Evolutionary conservation across 2,113 vertebrate species (phyloP).

Genomic region (Clarias gariepinus): DNA sequence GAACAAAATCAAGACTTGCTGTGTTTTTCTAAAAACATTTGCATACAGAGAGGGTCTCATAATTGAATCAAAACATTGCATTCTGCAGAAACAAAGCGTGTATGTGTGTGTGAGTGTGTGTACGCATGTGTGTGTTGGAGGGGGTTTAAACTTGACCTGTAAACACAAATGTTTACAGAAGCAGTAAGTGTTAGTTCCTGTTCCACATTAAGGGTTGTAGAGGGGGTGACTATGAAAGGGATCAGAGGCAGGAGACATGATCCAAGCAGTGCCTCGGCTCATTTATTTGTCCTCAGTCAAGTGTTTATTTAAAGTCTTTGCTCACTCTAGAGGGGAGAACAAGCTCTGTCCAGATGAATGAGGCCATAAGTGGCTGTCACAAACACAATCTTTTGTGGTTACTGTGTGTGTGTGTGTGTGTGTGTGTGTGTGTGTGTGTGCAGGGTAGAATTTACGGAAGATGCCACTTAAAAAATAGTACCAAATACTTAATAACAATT

Average conservation of each 20-base stretch:
- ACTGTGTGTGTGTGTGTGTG: conserved; percentile 54
- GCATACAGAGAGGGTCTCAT: neutral
- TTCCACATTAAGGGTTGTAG: conserved; percentile 83
- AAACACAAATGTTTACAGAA: conserved; percentile 88
- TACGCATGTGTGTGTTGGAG: conserved; percentile 64
- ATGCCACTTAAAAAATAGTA: neutral
- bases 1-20: neutral
- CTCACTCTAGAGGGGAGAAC: conserved; percentile 38
- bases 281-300: conserved; percentile 60
- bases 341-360: conserved; percentile 45
- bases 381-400: conserved; percentile 37
- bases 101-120: conserved; percentile 63
- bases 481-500: neutral
- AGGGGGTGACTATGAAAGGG: conserved; percentile 74
- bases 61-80: neutral
- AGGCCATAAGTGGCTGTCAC: conserved; percentile 50
- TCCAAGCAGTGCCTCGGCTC: conserved; percentile 68
- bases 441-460: neutral
- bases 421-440: neutral
- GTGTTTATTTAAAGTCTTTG: conserved; percentile 59
- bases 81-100: neutral
- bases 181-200: conserved; percentile 81
- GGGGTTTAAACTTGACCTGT: conserved; percentile 81
- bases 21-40: neutral
- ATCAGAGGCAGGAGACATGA: conserved; percentile 68